Percentiles rank a stretch among this genome's conserved stretches.
Evolutionary conservation across 2,888 invertebrate genomes (phyloP).

Genomic region (Apodemia mormo): DNA sequence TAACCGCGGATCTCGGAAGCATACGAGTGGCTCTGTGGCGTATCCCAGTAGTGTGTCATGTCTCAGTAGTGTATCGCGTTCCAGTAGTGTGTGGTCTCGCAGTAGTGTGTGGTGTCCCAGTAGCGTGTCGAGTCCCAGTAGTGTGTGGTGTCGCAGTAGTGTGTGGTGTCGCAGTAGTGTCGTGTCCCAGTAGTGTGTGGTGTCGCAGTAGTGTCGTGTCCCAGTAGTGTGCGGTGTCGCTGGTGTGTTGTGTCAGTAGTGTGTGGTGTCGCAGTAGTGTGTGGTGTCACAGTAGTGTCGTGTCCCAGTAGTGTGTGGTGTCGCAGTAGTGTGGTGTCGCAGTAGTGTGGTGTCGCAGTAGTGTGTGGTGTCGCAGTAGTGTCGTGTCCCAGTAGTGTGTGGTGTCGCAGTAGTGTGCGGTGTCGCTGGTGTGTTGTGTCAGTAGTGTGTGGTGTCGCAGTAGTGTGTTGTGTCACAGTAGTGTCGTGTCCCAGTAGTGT

Average conservation of each 20-base stretch:
- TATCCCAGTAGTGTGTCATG: constrained; percentile 51
- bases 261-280: not conserved
- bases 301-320: constrained; percentile 74
- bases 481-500: constrained; percentile 1
- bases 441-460: constrained; percentile 82
- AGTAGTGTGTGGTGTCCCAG: constrained; percentile 39
- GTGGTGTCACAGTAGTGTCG: not conserved
- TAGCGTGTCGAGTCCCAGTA: not conserved
- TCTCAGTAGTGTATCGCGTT: too few species aligned
- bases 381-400: not conserved
- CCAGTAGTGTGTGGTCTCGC: constrained; percentile 89
- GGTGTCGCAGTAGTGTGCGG: not conserved
- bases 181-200: constrained; percentile 84
- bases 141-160: not conserved
- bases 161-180: not conserved
- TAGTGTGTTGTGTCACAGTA: constrained; percentile 87
- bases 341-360: constrained; percentile 37
- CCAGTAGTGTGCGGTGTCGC: not conserved
- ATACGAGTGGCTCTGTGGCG: too few species aligned
- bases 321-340: constrained; percentile 89
- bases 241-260: too few species aligned
- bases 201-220: constrained; percentile 82
- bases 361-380: not conserved
- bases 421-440: too few species aligned
- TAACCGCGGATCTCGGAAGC: too few species aligned